Percentiles rank a stretch among this genome's conserved stretches.
Conservation (phyloP, 1,140 invertebrate species). For the Drosophila seguyi region DNA sequence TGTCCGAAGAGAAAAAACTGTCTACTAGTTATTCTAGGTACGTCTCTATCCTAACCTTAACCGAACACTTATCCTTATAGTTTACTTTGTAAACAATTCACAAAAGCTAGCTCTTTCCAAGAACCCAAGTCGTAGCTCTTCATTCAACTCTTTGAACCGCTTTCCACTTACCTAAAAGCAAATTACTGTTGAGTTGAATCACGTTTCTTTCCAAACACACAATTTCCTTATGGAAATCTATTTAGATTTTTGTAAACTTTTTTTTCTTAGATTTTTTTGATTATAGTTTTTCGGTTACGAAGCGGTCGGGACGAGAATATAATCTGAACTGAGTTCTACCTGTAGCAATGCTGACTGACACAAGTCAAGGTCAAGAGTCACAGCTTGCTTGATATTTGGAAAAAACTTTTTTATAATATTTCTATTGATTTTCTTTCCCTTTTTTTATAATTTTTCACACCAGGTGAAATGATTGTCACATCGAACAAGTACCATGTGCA, state of each 20-base stretch:
- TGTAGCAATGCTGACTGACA: neutral
- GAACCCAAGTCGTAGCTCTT: no score
- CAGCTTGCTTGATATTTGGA: neutral
- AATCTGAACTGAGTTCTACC: neutral
- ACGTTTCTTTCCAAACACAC: neutral
- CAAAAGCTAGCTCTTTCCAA: neutral
- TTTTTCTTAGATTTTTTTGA: slow-evolving; percentile 9
- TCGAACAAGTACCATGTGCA: slow-evolving; percentile 93
- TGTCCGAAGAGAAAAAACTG: neutral
- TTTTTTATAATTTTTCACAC: slow-evolving; percentile 41
- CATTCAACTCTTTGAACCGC: no score
- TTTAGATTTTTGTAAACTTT: neutral
- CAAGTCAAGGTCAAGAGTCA: neutral
- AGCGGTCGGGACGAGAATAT: slow-evolving; percentile 17
- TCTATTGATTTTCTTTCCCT: neutral
- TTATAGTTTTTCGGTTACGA: slow-evolving; percentile 5
- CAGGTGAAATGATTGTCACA: slow-evolving; percentile 93
- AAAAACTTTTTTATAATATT: neutral
- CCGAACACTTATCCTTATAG: neutral
- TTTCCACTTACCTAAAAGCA: slow-evolving; percentile 24
- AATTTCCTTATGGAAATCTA: slow-evolving; percentile 18
- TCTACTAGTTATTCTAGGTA: neutral
- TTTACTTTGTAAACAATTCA: neutral
- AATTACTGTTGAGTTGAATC: neutral
- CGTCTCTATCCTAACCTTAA: no score